Evolutionary conservation across 2,888 invertebrate genomes (phyloP).

Genomic region (Brachyopa scutellaris): DNA sequence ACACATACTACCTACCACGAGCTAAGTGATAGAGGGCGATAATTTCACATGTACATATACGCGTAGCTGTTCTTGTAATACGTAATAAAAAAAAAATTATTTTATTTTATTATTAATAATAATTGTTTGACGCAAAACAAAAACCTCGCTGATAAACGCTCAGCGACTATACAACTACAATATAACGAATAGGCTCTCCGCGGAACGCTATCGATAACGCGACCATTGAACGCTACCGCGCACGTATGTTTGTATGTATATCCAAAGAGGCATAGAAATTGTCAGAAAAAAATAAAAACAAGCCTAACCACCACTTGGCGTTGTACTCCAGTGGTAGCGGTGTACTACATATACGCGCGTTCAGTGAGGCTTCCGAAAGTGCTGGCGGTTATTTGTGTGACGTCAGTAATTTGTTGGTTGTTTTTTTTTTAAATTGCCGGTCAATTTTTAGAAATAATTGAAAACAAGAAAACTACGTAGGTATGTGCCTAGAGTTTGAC

Average conservation of each 20-base stretch:
- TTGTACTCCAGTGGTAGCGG: constrained; percentile 5
- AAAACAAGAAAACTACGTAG: neutral
- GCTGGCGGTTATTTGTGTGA: constrained; percentile 18
- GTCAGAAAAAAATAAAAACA: neutral
- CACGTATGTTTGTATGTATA: neutral
- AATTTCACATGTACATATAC: constrained; percentile 26
- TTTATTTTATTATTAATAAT: constrained; percentile 27
- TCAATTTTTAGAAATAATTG: constrained; percentile 19
- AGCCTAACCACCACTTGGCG: neutral
- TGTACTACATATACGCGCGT: no score
- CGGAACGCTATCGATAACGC: constrained; percentile 33
- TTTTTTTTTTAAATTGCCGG: constrained; percentile 19
- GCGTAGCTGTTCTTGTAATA: constrained; percentile 29
- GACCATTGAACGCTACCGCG: neutral
- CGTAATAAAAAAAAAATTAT: constrained; percentile 19
- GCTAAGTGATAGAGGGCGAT: constrained; percentile 36
- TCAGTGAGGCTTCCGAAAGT: constrained; percentile 36
- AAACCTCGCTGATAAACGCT: constrained; percentile 40
- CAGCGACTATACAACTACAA: neutral
- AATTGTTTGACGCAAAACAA: constrained; percentile 60
- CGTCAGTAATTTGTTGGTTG: constrained; percentile 8
- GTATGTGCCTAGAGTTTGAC: neutral
- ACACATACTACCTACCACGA: no score
- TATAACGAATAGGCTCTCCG: neutral
- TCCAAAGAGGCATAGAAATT: neutral